Conservation (phyloP, 2,797 vertebrate genomes). For the Phrynocephalus vlangalii region DNA sequence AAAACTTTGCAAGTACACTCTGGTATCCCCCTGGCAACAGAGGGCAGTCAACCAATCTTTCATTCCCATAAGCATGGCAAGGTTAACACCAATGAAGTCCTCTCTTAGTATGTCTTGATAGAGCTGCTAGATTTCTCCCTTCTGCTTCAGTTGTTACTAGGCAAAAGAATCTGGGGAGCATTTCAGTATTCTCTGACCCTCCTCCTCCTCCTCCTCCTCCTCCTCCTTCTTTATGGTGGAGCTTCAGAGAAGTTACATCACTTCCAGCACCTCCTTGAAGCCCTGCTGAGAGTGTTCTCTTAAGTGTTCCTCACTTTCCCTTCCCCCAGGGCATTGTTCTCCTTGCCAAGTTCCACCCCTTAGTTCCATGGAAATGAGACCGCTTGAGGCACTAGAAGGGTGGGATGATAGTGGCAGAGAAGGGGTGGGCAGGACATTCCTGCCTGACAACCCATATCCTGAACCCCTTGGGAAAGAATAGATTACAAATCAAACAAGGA, state of each 20-base stretch:
- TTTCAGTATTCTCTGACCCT: background rate
- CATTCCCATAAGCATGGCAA: no score
- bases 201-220: background rate
- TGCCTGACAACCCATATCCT: background rate
- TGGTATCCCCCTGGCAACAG: no score
- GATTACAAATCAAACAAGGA: background rate
- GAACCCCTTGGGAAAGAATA: background rate
- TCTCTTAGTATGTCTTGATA: background rate
- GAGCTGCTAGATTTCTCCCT: background rate
- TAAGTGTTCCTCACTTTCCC: constrained; percentile 11
- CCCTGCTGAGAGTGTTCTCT: constrained; percentile 3
- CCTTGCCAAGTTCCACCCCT: constrained; percentile 8
- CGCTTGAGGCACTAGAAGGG: background rate
- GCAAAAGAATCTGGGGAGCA: background rate
- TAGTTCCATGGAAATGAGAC: constrained; percentile 15
- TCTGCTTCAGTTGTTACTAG: background rate
- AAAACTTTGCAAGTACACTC: no score
- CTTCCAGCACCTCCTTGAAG: constrained; percentile 3
- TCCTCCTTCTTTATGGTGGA: background rate
- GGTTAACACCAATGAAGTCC: background rate
- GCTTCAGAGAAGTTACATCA: background rate
- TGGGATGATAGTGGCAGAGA: background rate
- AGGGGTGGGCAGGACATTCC: background rate
- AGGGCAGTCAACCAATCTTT: no score
- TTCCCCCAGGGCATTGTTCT: background rate